Percentiles rank a stretch among this genome's conserved stretches.
phyloP scores from a whole-genome alignment of 1,140 invertebrate genomes.

The Aphis gossypii region DNA sequence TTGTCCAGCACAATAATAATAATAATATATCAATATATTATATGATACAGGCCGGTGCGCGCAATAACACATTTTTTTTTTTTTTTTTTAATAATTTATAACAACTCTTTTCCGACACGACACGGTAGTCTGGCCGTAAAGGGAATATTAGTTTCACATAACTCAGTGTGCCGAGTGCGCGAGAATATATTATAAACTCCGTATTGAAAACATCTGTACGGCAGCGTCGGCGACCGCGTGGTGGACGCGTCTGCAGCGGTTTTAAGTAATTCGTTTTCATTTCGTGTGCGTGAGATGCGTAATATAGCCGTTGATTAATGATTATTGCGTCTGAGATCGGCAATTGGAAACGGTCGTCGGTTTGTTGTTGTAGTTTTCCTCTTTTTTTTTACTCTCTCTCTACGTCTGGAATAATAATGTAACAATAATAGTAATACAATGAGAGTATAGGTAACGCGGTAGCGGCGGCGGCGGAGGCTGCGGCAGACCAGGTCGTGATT shows the following conservation, averaged over 20 bases:
- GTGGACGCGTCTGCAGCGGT: neutral
- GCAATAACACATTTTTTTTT: neutral
- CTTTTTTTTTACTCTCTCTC: neutral
- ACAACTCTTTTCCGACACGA: constrained; percentile 19
- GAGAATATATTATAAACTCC: neutral
- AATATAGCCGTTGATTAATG: constrained; percentile 39
- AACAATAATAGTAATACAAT: neutral
- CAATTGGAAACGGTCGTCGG: constrained; percentile 32
- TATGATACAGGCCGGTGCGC: neutral
- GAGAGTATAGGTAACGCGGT: neutral
- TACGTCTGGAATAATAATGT: neutral
- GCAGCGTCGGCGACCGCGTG: neutral
- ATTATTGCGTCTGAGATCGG: constrained; percentile 37
- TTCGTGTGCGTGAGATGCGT: neutral
- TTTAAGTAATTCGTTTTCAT: constrained; percentile 37
- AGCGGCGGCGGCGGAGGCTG: neutral
- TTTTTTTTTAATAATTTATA: neutral
- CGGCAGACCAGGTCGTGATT: neutral
- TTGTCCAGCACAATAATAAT: neutral
- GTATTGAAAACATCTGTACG: constrained; percentile 28
- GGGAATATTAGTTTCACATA: constrained; percentile 2
- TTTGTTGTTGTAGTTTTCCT: neutral
- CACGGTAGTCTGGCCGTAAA: neutral
- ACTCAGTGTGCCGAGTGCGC: neutral
- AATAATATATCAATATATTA: no score